Evolutionary conservation across 2,797 vertebrate genomes (phyloP).

Genomic region (Silurus lanzhouensis): DNA sequence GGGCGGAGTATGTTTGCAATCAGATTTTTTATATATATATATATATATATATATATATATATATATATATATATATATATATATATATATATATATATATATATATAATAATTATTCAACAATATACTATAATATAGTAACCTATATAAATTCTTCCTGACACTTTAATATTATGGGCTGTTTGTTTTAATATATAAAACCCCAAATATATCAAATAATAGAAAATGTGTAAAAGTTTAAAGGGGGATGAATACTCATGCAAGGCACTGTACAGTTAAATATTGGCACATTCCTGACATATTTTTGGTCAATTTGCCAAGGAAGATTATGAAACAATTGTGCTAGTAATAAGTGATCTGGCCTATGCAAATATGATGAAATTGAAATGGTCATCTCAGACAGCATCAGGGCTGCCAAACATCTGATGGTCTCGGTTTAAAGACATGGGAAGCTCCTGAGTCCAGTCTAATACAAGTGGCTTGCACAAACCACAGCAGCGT

Average conservation of each 20-base stretch:
- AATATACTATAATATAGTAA: not conserved
- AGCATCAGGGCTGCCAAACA: constrained; percentile 76
- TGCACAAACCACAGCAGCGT: constrained; percentile 86
- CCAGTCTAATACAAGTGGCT: constrained; percentile 85
- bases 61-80: no score
- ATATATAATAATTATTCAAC: no score
- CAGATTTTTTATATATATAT: not conserved
- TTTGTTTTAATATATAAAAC: not conserved
- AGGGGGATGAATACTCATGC: not conserved
- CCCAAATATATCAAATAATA: not conserved
- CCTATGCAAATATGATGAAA: not conserved
- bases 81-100: no score
- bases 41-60: no score
- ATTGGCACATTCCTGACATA: not conserved
- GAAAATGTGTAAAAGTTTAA: not conserved
- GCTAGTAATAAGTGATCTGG: not conserved
- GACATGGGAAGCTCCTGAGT: constrained; percentile 83
- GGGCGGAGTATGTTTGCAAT: not conserved
- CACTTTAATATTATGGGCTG: not conserved
- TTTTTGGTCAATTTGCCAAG: not conserved
- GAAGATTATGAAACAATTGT: not conserved
- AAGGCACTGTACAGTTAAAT: not conserved
- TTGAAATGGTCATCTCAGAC: constrained; percentile 68
- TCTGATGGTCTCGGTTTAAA: constrained; percentile 69
- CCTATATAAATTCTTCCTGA: not conserved